A percentile compares a stretch with the other conserved stretches of the same genome.
Evolutionary conservation across 2,797 vertebrate species (phyloP).

Genomic region (Poecilia picta): DNA sequence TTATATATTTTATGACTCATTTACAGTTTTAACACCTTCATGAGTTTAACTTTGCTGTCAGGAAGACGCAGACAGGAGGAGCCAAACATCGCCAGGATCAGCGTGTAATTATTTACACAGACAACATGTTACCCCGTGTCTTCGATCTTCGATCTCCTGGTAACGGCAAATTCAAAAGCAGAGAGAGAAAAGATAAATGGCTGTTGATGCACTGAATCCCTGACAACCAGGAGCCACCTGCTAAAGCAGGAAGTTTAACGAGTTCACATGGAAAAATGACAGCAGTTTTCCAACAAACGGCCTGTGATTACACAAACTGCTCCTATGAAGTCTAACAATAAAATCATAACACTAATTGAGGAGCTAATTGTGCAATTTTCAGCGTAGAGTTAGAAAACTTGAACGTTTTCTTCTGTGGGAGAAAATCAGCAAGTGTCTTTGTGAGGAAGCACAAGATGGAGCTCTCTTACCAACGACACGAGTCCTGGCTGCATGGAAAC

Average conservation of each 20-base stretch:
- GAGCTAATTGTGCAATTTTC: slow-evolving; percentile 61
- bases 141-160: slow-evolving; percentile 48
- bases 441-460: slow-evolving; percentile 31
- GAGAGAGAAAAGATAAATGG: slow-evolving; percentile 5
- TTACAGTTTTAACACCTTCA: slow-evolving; percentile 19
- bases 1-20: slow-evolving; percentile 16
- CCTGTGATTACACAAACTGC: slow-evolving; percentile 55
- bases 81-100: slow-evolving; percentile 6
- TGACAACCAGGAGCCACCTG: slow-evolving; percentile 53
- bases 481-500: slow-evolving; percentile 25
- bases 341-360: slow-evolving; percentile 57
- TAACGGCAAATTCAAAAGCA: slow-evolving; percentile 22
- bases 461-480: slow-evolving; percentile 45
- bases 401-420: slow-evolving; percentile 28
- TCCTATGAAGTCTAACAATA: slow-evolving; percentile 48
- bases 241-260: slow-evolving; percentile 30
- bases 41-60: slow-evolving; percentile 3
- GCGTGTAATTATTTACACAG: slow-evolving; percentile 13
- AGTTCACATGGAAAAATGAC: slow-evolving; percentile 32
- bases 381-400: slow-evolving; percentile 28
- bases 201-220: slow-evolving; percentile 21
- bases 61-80: slow-evolving; percentile 3
- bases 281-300: slow-evolving; percentile 57
- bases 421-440: slow-evolving; percentile 6
- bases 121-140: slow-evolving; percentile 29